These are phyloP conservation scores for Bellardia pandia DNA, from an alignment of 2,888 invertebrate genomes.

Conservation along the genomic window DNA sequence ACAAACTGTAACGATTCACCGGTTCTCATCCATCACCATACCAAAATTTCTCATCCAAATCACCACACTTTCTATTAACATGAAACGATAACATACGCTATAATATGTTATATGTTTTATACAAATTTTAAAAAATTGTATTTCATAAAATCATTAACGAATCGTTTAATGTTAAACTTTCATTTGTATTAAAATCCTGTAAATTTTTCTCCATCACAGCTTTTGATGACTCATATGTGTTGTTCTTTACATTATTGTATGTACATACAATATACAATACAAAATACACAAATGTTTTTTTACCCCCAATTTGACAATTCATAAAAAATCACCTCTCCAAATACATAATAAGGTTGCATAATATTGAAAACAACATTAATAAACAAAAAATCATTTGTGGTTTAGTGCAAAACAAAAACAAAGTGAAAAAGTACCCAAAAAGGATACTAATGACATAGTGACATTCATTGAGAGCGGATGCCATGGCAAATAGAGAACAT, in stretches of 20 bases:
- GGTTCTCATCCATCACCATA: slow-evolving; percentile 43
- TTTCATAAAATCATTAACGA: background rate
- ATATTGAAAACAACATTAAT: slow-evolving; percentile 24
- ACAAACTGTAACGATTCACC: slow-evolving; percentile 63
- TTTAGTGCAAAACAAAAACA: slow-evolving; percentile 38
- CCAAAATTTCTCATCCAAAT: slow-evolving; percentile 9
- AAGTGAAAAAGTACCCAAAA: slow-evolving; percentile 30
- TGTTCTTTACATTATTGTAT: background rate
- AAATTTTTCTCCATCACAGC: background rate
- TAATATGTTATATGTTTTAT: background rate
- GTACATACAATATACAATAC: background rate
- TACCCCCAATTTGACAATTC: background rate
- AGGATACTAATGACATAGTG: slow-evolving; percentile 80
- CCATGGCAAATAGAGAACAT: slow-evolving; percentile 58
- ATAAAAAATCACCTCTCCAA: slow-evolving; percentile 24
- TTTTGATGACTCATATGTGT: slow-evolving; percentile 32
- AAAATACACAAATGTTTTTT: background rate
- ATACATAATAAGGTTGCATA: slow-evolving; percentile 63
- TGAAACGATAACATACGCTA: background rate
- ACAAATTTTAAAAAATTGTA: background rate
- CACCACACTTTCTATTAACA: slow-evolving; percentile 45
- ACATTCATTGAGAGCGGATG: slow-evolving; percentile 78
- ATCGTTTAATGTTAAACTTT: too few relatives aligned
- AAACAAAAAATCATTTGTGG: slow-evolving; percentile 40
- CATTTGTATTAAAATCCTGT: background rate